These are phyloP conservation scores for Perca fluviatilis DNA, from an alignment of 2,113 vertebrate genomes.

Conservation along the genomic window DNA sequence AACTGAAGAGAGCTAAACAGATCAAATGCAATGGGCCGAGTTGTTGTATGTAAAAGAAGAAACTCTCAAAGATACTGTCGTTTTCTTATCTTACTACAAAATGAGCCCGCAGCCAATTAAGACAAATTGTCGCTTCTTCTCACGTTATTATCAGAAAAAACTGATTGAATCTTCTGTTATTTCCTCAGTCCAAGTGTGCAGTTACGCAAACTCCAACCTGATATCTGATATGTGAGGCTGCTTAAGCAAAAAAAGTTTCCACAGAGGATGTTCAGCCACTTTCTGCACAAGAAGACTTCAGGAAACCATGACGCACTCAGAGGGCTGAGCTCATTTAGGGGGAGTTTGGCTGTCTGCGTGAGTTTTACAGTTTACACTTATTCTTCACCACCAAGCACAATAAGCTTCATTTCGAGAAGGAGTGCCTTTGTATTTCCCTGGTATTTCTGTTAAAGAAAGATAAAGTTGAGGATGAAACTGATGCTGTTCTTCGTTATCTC, in stretches of 20 bases:
- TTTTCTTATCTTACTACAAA: constrained; percentile 10
- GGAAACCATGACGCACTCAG: constrained; percentile 82
- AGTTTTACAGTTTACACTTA: constrained; percentile 6
- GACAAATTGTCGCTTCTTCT: constrained; percentile 42
- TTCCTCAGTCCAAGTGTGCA: constrained; percentile 40
- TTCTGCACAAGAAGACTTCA: constrained; percentile 46
- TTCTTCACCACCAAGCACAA: constrained; percentile 11
- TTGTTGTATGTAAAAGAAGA: background rate
- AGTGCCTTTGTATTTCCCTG: background rate
- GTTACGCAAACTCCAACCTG: constrained; percentile 46
- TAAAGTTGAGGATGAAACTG: constrained; percentile 63
- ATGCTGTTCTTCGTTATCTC: constrained; percentile 61
- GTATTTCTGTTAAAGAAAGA: background rate
- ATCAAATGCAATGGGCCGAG: background rate
- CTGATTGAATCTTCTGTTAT: constrained; percentile 40
- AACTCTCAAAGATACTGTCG: background rate
- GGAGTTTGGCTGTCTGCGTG: constrained; percentile 32
- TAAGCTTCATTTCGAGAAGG: constrained; percentile 2
- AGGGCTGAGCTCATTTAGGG: constrained; percentile 74
- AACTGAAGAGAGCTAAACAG: background rate
- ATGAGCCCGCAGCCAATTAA: constrained; percentile 19
- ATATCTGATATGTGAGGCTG: constrained; percentile 44
- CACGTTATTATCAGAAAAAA: background rate
- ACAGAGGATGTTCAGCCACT: constrained; percentile 61
- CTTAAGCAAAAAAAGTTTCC: constrained; percentile 70